Evolutionary conservation across 2,113 vertebrate species (phyloP), one percentile per base, ranked within the genome.

Genomic region (Dendropsophus ebraccatus): DNA sequence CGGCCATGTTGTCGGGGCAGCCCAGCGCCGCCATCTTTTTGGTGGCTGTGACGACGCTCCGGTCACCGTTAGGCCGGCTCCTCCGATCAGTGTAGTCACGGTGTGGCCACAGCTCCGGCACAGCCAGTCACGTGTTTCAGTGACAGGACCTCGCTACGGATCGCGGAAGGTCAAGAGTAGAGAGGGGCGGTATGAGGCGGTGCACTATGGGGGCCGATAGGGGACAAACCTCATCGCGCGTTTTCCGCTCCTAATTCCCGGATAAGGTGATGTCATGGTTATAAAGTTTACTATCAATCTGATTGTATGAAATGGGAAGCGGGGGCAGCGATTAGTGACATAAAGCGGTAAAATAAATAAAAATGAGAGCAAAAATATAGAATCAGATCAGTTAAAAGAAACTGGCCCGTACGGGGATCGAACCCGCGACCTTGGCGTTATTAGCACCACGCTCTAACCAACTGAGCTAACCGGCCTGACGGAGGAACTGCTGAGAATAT

Each of bases 1-100:
- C 95, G 94, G 95, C 95, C 96, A 96, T 97, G 93, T 96, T 96
- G 90, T 91, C 89, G 86, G 87, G 82, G 81, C 81, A 72, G 50
- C 67, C 37, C 60, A 58, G 80, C 45, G 80, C 80, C 45, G 80
- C 80, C 80, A 82, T 82, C 19, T 82, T 82, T 62, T 49, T 30
- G 80, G 62, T 69, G 62, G 45, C 28, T 30, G n/a, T 19, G 12
- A 9, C 45, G 62, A 30, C 60, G 25, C 25, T 30, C n/a, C 60
- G n/a, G 17, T 30, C 41, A 17, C 60, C 60, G 41, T 21, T 21
- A 11, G 4, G 11, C 37, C 45, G 60, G 60, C 2, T 62, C 13
- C n/a, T 47, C 56, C 78, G 54, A 16, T 28, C 78, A 21, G 12
- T 62, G 5, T 17, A 0, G n/a, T 9, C 3, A 23, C 56, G 56